Base-by-base conservation (phyloP, 1,140 invertebrate species). In the Antheraea pernyi region DNA sequence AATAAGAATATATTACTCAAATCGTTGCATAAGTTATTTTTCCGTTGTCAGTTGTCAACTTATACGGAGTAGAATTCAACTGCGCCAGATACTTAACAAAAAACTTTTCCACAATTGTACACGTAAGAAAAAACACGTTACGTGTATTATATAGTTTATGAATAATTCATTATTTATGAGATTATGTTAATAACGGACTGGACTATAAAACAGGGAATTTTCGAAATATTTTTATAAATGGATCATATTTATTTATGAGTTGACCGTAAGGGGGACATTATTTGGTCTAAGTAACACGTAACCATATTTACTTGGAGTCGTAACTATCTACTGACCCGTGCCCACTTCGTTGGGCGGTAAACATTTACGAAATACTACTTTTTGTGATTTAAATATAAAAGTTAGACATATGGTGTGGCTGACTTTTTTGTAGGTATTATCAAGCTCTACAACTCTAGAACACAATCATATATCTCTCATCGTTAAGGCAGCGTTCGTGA, bases 61-160 rank as follows among this genome's bases (percentile, higher is more conserved):
- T 53, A 53, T 16, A 16, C 10, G 16, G 16, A 1, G 16, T 53
- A 13, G 16, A 53, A 53, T 53, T 53, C 46, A 42, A 42, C 7
- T 42, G 39, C 39, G 39, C 39, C 39, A 42, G 39, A 42, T 42
- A 42, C 39, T 42, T 42, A 11, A 42, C 8, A 53, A 53, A 16
- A 53, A 53, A 53, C 46, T 53, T 53, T 53, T 53, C 46, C 46
- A 53, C 46, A 53, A 53, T 53, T 53, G 46, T 53, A 53, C 46
- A 13, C 16, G 16, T 11, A 10, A 10, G 46, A 53, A 53, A 42
- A 8, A 53, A 53, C 46, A 53, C 13, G 13, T 53, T 53, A 53
- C 46, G 46, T 53, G 46, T 53, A 16, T 16, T 53, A 53, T 53
- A n/a, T 53, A 53, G 4, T 1, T 53, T 16, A 53, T 53, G 46